Percentiles rank a stretch among this genome's conserved stretches.
phyloP scores from a whole-genome alignment of 2,888 invertebrate species.

The Drosophila melanosoma region DNA sequence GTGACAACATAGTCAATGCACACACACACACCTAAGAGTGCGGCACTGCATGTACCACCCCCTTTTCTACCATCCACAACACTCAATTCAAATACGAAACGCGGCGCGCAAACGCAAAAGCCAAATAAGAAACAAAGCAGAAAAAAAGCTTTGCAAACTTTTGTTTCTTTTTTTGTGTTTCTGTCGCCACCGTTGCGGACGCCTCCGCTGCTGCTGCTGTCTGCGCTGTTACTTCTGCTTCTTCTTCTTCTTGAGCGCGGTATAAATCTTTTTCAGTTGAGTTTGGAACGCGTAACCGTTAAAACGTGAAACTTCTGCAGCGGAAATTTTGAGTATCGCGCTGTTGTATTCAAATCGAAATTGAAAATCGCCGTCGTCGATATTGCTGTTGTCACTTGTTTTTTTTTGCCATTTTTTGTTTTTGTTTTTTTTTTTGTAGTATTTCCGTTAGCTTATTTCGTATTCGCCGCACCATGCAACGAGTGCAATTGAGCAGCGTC shows the following conservation, averaged over 20 bases:
- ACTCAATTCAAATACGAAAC: slow-evolving; percentile 52
- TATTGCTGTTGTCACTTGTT: slow-evolving; percentile 14
- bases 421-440: neutral
- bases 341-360: slow-evolving; percentile 45
- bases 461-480: slow-evolving; percentile 62
- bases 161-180: slow-evolving; percentile 31
- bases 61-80: slow-evolving; percentile 4
- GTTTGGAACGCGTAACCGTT: slow-evolving; percentile 81
- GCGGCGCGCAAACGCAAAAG: slow-evolving; percentile 46
- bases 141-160: slow-evolving; percentile 69
- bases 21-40: slow-evolving; percentile 5
- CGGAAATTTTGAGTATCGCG: slow-evolving; percentile 61
- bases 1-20: slow-evolving; percentile 50
- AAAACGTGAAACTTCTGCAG: slow-evolving; percentile 68
- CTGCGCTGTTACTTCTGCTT: slow-evolving; percentile 33
- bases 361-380: slow-evolving; percentile 21
- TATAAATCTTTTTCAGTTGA: slow-evolving; percentile 81
- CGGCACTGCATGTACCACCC: neutral
- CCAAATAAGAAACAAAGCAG: slow-evolving; percentile 10
- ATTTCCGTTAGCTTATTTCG: slow-evolving; percentile 18
- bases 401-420: slow-evolving; percentile 28
- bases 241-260: slow-evolving; percentile 78
- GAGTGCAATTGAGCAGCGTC: slow-evolving; percentile 61
- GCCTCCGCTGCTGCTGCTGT: slow-evolving; percentile 22
- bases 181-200: slow-evolving; percentile 35